phyloP scores from a whole-genome alignment of 1,140 invertebrate genomes.

The Rhyacophila brunnea region DNA sequence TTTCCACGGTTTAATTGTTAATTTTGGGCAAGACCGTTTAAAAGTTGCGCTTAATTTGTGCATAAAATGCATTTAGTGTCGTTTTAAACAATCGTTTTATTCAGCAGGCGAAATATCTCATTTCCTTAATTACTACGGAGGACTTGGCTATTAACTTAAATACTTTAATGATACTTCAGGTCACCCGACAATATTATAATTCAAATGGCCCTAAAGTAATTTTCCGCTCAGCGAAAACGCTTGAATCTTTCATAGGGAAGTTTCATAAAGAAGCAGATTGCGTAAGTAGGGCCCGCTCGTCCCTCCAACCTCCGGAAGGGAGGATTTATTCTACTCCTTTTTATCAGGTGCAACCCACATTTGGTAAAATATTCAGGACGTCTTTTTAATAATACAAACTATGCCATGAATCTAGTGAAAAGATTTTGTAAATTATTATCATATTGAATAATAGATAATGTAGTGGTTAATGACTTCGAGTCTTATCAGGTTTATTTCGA shows the following conservation, averaged over 20 bases:
- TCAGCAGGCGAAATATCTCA: not conserved
- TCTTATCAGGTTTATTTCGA: no score
- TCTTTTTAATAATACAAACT: no score
- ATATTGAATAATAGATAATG: no score
- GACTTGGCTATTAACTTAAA: slow-evolving; percentile 20
- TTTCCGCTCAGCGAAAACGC: slow-evolving; percentile 14
- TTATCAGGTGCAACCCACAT: not conserved
- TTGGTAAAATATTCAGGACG: no score
- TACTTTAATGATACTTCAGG: slow-evolving; percentile 13
- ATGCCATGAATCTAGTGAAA: no score
- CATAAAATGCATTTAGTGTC: no score
- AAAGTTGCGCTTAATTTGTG: no score
- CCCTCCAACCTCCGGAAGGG: not conserved
- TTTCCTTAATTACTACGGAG: slow-evolving; percentile 10
- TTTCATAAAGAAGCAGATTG: slow-evolving; percentile 16
- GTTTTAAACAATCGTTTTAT: not conserved
- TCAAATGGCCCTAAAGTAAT: slow-evolving; percentile 18
- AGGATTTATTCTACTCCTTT: not conserved
- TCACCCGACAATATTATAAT: slow-evolving; percentile 13
- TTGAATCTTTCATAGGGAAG: slow-evolving; percentile 16
- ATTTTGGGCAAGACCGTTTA: no score
- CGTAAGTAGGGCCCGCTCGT: not conserved
- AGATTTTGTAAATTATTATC: no score
- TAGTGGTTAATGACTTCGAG: no score
- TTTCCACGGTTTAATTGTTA: no score